Evolutionary conservation across 2,888 invertebrate species (phyloP), one percentile per base, ranked within the genome.

Genomic region (Acanthosepion esculentum): DNA sequence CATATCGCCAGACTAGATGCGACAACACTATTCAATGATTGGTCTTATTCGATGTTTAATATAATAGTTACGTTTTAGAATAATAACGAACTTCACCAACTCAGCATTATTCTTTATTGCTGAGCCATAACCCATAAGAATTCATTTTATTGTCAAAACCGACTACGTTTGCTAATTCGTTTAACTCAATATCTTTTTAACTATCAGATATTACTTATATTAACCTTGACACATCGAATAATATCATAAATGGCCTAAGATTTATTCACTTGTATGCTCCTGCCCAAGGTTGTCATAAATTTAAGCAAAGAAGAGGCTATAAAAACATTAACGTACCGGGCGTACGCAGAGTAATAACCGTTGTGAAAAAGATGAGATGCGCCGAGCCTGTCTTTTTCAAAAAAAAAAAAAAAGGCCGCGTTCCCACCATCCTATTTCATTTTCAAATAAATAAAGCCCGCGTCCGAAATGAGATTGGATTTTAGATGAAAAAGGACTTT

Each of bases 381-480:
- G 78, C n/a, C 78, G n/a, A 10, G 78, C n/a, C 8, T n/a, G n/a
- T 78, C n/a, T 78, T n/a, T 78, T 78, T n/a, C 78, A n/a, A 59
- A 59, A 59, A 23, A 59, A 3, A 59, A 15, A 33, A 78, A 78
- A 78, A 33, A 29, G 0, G 1, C n/a, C 15, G 15, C n/a, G 78
- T 15, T 78, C 33, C n/a, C 33, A n/a, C 23, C 15, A 15, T 33
- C 8, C 3, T 78, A 15, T 78, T 3, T 78, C 23, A 12, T 78
- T 78, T 33, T n/a, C 78, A 33, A 78, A 78, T 78, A 78, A 78
- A 78, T 78, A 78, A 78, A 78, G 78, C 78, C 12, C 8, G n/a
- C 78, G 78, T 78, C 78, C 78, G 33, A n/a, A 78, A 78, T 78
- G 78, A 78, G 78, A 78, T 78, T 78, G 78, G 78, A 78, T 78